Conservation (phyloP, 2,888 invertebrate genomes). For the Trachelus troglodyta region DNA sequence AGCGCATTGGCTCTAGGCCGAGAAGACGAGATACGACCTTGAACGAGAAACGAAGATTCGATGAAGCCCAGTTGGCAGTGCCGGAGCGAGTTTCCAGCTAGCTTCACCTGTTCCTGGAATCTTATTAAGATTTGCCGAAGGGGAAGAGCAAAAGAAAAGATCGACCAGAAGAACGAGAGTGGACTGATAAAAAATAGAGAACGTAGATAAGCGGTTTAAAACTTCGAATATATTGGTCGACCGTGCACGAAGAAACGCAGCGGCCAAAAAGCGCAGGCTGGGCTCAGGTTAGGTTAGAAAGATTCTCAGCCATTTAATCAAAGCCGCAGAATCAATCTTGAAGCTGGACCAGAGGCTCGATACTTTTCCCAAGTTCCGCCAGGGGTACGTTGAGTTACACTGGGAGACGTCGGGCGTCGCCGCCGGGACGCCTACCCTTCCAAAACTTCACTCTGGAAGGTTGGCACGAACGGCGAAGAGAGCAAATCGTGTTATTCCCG, state of each 20-base stretch:
- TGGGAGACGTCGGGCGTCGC: neutral
- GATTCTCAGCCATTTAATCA: neutral
- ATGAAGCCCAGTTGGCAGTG: neutral
- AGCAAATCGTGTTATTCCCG: neutral
- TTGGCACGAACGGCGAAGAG: constrained; percentile 5
- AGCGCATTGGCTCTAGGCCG: neutral
- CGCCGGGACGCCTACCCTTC: neutral
- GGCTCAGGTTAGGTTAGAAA: neutral
- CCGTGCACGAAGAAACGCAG: neutral
- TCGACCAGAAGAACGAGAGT: neutral
- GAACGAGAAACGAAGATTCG: neutral
- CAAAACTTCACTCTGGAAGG: constrained; percentile 14
- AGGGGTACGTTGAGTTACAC: neutral
- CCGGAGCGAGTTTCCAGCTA: neutral
- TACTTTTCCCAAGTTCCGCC: neutral
- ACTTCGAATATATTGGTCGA: neutral
- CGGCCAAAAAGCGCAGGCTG: neutral
- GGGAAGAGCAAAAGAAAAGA: neutral
- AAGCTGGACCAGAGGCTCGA: neutral
- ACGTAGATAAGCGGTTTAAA: neutral
- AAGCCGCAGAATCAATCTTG: neutral
- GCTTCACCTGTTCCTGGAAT: neutral
- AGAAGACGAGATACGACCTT: neutral
- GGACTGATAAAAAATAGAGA: no score
- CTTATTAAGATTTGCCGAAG: neutral